A percentile compares a stretch with the other conserved stretches of the same genome.
These are phyloP conservation scores for Bolborhynchus lineola DNA, from an alignment of 2,113 vertebrate genomes.

Conservation along the genomic window DNA sequence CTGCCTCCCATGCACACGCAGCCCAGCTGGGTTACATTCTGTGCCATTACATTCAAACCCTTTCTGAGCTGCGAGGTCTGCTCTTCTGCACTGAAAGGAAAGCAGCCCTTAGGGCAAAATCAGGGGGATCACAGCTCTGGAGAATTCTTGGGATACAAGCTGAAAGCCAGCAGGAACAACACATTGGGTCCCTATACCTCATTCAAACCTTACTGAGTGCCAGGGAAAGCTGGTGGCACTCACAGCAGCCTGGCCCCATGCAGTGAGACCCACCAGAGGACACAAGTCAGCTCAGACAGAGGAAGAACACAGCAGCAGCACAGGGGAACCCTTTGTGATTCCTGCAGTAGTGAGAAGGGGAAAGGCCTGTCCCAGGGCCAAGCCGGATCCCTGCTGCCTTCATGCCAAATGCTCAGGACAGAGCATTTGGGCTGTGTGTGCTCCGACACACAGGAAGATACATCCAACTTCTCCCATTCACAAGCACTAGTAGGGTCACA, in stretches of 20 bases:
- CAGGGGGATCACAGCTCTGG: not conserved
- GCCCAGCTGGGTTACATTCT: not conserved
- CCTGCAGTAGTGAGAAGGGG: not conserved
- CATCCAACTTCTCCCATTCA: not conserved
- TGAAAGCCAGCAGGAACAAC: not conserved
- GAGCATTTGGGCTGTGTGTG: not conserved
- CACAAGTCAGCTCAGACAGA: not conserved
- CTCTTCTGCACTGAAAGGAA: not conserved
- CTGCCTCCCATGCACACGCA: not conserved
- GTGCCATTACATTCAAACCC: not conserved
- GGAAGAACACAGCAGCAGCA: not conserved
- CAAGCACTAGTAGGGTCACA: not conserved
- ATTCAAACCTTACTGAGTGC: not conserved
- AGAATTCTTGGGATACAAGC: not conserved
- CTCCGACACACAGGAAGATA: not conserved
- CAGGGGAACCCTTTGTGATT: not conserved
- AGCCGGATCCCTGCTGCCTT: not conserved
- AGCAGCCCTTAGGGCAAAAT: not conserved
- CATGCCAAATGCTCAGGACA: not conserved
- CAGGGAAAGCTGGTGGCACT: not conserved
- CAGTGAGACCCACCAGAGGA: not conserved
- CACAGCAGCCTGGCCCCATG: not conserved
- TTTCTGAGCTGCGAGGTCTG: not conserved
- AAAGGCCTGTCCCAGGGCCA: not conserved
- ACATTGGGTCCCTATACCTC: rapidly evolving